Conservation (phyloP, 2,113 vertebrate species). For the Apistogramma diplotaenia region DNA sequence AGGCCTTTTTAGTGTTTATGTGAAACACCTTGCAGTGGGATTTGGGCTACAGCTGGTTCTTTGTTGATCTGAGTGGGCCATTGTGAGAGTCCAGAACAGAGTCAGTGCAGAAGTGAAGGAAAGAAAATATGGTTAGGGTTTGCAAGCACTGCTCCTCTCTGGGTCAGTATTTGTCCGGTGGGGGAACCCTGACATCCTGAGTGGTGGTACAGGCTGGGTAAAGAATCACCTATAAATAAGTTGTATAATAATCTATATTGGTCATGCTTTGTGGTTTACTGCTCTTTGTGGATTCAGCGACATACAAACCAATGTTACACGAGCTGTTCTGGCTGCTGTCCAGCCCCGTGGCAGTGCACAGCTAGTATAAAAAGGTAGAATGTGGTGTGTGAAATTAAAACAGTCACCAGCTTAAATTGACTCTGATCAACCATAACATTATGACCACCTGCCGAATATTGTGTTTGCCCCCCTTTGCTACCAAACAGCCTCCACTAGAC, state of each 20-base stretch:
- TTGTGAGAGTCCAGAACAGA: background rate
- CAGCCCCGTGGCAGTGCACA: background rate
- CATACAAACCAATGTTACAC: background rate
- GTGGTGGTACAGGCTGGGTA: background rate
- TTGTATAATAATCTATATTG: background rate
- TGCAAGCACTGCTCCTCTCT: background rate
- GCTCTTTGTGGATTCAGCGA: background rate
- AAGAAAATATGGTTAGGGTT: too few species aligned
- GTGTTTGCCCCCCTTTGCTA: too few species aligned
- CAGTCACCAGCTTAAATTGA: background rate
- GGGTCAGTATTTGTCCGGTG: background rate
- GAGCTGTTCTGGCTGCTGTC: background rate
- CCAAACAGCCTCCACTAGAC: too few species aligned
- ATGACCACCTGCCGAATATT: too few species aligned
- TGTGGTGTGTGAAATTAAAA: background rate
- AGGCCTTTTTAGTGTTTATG: background rate
- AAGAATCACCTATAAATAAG: rapidly evolving
- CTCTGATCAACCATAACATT: too few species aligned
- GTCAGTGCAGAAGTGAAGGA: background rate
- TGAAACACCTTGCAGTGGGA: background rate
- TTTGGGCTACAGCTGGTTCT: background rate
- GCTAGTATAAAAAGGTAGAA: background rate
- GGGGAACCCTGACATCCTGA: background rate
- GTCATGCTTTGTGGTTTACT: background rate
- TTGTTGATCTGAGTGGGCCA: background rate